Base-by-base conservation (phyloP, 35 echinoderm and acorn worm genomes). In the Diadema setosum region DNA sequence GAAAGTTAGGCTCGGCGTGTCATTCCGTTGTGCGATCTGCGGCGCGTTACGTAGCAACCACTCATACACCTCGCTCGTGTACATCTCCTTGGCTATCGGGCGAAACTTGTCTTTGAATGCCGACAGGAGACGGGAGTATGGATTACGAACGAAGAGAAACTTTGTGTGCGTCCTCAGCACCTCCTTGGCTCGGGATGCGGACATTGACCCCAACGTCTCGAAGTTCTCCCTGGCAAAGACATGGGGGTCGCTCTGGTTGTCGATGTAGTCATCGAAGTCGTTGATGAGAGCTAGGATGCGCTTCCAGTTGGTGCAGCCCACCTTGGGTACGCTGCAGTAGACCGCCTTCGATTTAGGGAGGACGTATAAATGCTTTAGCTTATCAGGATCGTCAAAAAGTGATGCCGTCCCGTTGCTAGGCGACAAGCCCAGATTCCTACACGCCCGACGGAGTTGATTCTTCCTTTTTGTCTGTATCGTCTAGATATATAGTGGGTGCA, bases 51-150 rank as follows among this genome's bases (percentile, higher is more conserved):
- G 48, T n/a, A 11, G 9, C 9, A 11, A 52, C 48, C 48, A 52
- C 9, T n/a, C 48, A n/a, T 52, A 52, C 48, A 52, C 9, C n/a
- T 9, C n/a, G 48, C 48, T 9, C 9, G 9, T 52, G 9, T n/a
- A 52, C n/a, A n/a, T 9, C 9, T n/a, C n/a, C n/a, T 11, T 11
- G 9, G 48, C 9, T 52, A 11, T 52, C 9, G 9, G 9, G 48
- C n/a, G 48, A 44, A 87, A 76, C 45, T 87, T 87, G 63, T 87
- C 45, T 14, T 32, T 7, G 41, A 74, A 87, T 5, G 84, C 84
- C 46, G 84, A 87, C 29, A 87, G 16, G 3, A 87, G 14, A 5
- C 84, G 26, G 2, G 59, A 16, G 60, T 65, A 41, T 39, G 84
- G 84, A 42, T 87, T 23, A n/a, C 84, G 60, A 12, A 87, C 58